phyloP scores from a whole-genome alignment of 64 coral and sea anemone species.

The Acropora yongei region DNA sequence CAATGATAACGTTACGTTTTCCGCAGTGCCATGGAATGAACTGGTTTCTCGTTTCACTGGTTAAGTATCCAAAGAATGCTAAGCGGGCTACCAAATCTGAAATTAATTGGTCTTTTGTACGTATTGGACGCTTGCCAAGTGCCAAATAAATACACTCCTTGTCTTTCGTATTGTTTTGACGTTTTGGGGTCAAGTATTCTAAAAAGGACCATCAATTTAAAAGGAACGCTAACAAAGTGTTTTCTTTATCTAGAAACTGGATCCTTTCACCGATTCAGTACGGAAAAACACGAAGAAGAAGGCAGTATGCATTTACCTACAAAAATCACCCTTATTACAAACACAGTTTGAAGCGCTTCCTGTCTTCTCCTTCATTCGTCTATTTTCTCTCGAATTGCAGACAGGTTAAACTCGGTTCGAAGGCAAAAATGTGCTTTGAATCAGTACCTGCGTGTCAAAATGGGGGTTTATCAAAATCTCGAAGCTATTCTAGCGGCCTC shows the following conservation, averaged over 20 bases:
- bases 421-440: no score
- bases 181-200: background rate
- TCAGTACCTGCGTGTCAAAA: no score
- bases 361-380: no score
- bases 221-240: background rate
- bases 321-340: no score
- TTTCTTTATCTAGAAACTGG: constrained; percentile 22
- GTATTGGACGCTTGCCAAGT: background rate
- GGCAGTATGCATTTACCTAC: background rate
- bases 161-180: background rate
- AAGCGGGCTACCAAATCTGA: background rate
- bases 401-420: no score
- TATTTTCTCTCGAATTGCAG: no score
- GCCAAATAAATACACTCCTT: background rate
- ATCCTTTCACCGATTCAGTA: background rate
- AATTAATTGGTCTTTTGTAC: background rate
- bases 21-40: background rate
- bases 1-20: background rate
- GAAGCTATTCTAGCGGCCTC: no score
- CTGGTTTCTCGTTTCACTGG: background rate
- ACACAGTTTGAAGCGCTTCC: no score
- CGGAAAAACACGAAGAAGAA: background rate
- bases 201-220: constrained; percentile 1
- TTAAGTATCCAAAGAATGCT: background rate
- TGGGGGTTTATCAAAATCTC: no score